Base-by-base conservation (phyloP, 2,888 invertebrate species). In the Caenorhabditis sulstoni region DNA sequence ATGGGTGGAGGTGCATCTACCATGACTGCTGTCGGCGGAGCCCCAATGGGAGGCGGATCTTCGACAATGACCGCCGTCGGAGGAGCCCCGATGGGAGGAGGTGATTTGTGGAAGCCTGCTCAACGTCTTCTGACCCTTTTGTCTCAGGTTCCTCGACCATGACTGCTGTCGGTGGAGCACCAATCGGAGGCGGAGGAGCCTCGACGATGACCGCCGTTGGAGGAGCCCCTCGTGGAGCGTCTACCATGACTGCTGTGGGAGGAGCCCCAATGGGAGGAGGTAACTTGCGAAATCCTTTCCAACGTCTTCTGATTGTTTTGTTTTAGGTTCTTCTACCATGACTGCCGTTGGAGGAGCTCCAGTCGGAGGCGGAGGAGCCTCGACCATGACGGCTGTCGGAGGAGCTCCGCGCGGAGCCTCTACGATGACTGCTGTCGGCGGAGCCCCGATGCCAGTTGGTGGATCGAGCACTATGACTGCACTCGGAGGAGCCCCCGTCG, bases 191-290 rank as follows among this genome's bases (percentile, higher is more conserved):
- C 3, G 29, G 29, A 5, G 29, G 29, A 29, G 64, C 57, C 0
- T 47, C 47, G 23, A 18, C 35, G 23, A 76, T 75, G 4, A 76
- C 85, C n/a, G 79, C 80, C 83, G 77, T 83, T 35, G 82, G 81
- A 41, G 81, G 77, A 29, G 67, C 29, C 7, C 29, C 29, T 3
- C 3, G 29, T 5, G 29, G 29, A 29, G 29, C 29, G 7, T 29
- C 29, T 7, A 29, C 29, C 7, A 29, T 29, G 29, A 29, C 29
- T 29, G 29, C 29, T 7, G 29, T 29, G 4, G 29, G 29, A 5
- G 29, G 29, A 29, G 7, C 7, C 4, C 29, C 29, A 29, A 29
- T 29, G 29, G 29, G 29, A 29, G 29, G 29, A 29, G 29, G 29
- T 29, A 29, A 29, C 29, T 29, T 7, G 7, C 7, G 3, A 7